Conservation (phyloP, 1,140 invertebrate genomes). For the Psix sp. region DNA sequence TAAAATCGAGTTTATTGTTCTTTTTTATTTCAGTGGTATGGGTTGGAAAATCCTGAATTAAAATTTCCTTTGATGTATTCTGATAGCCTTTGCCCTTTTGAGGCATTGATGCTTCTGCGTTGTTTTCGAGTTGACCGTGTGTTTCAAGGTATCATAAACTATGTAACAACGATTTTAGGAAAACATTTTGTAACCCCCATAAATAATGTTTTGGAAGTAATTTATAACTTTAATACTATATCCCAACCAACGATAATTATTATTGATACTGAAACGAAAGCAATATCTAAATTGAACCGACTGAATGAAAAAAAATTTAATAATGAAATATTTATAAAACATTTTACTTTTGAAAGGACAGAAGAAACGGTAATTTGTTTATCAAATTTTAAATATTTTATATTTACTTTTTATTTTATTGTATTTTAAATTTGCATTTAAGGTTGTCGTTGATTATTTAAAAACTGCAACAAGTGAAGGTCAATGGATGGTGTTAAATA, state of each 20-base stretch:
- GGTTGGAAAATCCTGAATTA: conserved; percentile 86
- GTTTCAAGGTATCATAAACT: conserved; percentile 87
- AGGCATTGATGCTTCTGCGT: conserved; percentile 87
- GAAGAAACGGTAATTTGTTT: conserved; percentile 89
- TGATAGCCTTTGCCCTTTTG: conserved; percentile 81
- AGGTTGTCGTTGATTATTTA: conserved; percentile 81
- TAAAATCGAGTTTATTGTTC: neutral
- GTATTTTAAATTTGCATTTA: too few relatives aligned
- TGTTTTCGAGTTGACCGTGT: conserved; percentile 92
- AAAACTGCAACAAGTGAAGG: conserved; percentile 85
- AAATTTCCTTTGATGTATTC: conserved; percentile 84
- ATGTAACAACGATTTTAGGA: conserved; percentile 88
- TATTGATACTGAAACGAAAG: conserved; percentile 86
- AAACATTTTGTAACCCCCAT: conserved; percentile 91
- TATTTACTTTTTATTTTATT: too few relatives aligned
- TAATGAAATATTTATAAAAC: conserved; percentile 85
- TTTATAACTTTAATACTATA: conserved; percentile 88
- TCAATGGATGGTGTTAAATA: conserved; percentile 93
- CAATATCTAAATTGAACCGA: conserved; percentile 13
- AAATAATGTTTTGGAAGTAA: conserved; percentile 86
- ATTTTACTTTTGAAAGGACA: conserved; percentile 90
- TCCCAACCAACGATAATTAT: conserved; percentile 84
- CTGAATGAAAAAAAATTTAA: conserved; percentile 10
- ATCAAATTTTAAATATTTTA: too few relatives aligned
- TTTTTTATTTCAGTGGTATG: conserved; percentile 83